A percentile compares a stretch with the other conserved stretches of the same genome.
Evolutionary conservation across 2,888 invertebrate genomes (phyloP).

Genomic region (Petrophora chlorosata): DNA sequence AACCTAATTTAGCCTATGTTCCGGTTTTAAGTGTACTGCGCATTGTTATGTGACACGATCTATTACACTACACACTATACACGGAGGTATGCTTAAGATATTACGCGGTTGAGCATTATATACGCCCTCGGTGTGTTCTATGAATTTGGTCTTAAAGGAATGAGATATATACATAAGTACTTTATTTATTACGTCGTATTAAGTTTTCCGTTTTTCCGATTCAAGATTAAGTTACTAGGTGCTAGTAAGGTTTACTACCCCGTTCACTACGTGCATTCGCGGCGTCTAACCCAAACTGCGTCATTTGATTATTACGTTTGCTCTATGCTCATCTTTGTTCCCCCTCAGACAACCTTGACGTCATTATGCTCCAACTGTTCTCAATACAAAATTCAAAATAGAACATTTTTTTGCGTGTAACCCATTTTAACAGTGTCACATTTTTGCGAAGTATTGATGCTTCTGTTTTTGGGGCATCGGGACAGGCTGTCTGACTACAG

Average conservation of each 20-base stretch:
- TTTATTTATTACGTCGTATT: too few relatives aligned
- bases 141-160: background rate
- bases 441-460: conserved; percentile 23
- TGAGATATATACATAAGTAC: too few relatives aligned
- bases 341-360: conserved; percentile 49
- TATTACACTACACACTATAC: too few relatives aligned
- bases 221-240: conserved; percentile 3
- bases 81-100: too few relatives aligned
- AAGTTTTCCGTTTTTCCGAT: background rate
- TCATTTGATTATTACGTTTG: conserved; percentile 38
- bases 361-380: conserved; percentile 49
- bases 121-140: too few relatives aligned
- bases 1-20: too few relatives aligned
- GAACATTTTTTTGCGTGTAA: conserved; percentile 38
- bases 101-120: too few relatives aligned
- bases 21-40: too few relatives aligned
- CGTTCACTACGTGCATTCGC: conserved; percentile 19
- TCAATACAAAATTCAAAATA: conserved; percentile 49
- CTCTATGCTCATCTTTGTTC: conserved; percentile 41
- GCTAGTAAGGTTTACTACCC: background rate
- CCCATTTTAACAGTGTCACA: conserved; percentile 38
- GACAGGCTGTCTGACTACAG: conserved; percentile 37
- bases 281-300: conserved; percentile 38
- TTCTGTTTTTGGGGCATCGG: conserved; percentile 24
- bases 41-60: too few relatives aligned